Conservation (phyloP, 2,888 invertebrate genomes). For the Amphipoea lucens region DNA sequence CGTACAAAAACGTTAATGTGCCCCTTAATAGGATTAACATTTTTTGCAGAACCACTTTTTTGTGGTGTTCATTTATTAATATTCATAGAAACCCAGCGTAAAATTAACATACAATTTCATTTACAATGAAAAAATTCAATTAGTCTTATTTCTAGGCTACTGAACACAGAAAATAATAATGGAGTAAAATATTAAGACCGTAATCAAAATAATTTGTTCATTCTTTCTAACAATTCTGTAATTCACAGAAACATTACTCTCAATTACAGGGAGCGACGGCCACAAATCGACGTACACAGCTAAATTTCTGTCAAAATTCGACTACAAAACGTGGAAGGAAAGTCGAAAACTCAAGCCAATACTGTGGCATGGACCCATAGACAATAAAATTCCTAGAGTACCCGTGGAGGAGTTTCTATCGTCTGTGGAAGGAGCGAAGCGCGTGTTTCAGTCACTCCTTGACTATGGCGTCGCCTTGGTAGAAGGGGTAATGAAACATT, state of each 20-base stretch:
- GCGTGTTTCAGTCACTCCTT: conserved; percentile 88
- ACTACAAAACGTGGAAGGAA: conserved; percentile 78
- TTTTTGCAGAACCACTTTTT: neutral
- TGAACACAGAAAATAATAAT: neutral
- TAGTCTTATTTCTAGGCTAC: conserved; percentile 9
- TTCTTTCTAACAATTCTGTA: neutral
- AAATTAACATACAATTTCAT: conserved; percentile 1
- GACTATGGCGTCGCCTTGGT: conserved; percentile 89
- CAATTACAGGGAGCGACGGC: conserved; percentile 89
- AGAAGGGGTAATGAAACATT: conserved; percentile 75
- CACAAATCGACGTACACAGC: conserved; percentile 89
- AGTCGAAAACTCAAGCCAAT: conserved; percentile 75
- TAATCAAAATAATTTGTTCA: conserved; percentile 1
- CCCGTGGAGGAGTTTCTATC: conserved; percentile 86
- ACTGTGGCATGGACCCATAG: conserved; percentile 87
- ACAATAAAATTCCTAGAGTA: conserved; percentile 81
- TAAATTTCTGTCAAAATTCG: conserved; percentile 85
- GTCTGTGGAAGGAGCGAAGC: conserved; percentile 81
- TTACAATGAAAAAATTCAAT: conserved; percentile 8
- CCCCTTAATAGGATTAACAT: neutral
- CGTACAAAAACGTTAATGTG: no score
- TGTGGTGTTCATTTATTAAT: neutral
- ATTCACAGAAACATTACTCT: neutral
- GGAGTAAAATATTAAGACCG: neutral
- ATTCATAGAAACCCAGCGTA: conserved; percentile 3